Percentiles rank a stretch among this genome's conserved stretches.
phyloP scores from a whole-genome alignment of 2,888 invertebrate genomes.

The Allolobophora icterica region DNA sequence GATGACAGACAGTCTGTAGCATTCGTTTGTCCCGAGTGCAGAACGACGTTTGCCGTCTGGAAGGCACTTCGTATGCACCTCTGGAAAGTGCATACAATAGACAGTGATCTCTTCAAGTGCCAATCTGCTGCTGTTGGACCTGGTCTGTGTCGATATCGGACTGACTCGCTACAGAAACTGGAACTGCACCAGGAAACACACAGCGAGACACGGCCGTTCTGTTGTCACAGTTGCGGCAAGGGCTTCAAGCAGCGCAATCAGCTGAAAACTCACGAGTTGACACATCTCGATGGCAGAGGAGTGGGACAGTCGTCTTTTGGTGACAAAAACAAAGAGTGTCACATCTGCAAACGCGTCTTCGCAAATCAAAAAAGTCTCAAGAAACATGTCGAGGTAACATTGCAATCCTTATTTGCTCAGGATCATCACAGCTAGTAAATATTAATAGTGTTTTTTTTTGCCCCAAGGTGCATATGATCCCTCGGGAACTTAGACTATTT shows the following conservation, averaged over 20 bases:
- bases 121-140: conserved; percentile 30
- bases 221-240: conserved; percentile 73
- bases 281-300: conserved; percentile 47
- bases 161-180: conserved; percentile 69
- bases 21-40: background rate
- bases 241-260: conserved; percentile 82
- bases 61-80: conserved; percentile 74
- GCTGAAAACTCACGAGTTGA: conserved; percentile 77
- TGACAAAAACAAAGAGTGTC: conserved; percentile 68
- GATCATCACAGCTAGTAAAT: background rate
- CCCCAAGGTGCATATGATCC: too few relatives aligned
- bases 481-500: too few relatives aligned
- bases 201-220: conserved; percentile 58
- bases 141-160: conserved; percentile 51
- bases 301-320: background rate
- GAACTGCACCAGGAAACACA: conserved; percentile 68
- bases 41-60: conserved; percentile 67
- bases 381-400: conserved; percentile 58
- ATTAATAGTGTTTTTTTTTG: too few relatives aligned
- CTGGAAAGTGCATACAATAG: conserved; percentile 77
- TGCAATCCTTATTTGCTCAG: background rate
- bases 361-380: conserved; percentile 67
- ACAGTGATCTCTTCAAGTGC: conserved; percentile 81
- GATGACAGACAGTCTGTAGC: conserved; percentile 46
- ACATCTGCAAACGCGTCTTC: conserved; percentile 72